Conservation (phyloP, 2,888 invertebrate species). For the Caenorhabditis wallacei region DNA sequence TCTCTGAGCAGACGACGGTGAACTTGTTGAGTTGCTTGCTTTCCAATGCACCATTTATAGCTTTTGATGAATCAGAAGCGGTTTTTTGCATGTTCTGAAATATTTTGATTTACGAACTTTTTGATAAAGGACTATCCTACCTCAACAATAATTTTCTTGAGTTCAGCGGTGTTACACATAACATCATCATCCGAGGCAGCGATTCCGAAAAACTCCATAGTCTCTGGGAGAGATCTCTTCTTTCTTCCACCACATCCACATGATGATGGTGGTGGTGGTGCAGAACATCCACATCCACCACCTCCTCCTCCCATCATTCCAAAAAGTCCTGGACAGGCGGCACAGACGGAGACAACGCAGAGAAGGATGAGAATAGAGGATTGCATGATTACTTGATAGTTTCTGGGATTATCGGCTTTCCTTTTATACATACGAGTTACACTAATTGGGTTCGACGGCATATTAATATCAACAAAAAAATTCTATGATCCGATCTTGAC, state of each 20-base stretch:
- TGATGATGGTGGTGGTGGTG: constrained; percentile 58
- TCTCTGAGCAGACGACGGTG: constrained; percentile 58
- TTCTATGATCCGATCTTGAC: background rate
- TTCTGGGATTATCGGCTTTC: background rate
- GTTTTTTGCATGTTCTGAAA: constrained; percentile 52
- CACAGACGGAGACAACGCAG: constrained; percentile 31
- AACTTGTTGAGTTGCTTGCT: constrained; percentile 27
- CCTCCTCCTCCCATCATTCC: constrained; percentile 61
- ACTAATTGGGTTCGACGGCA: background rate
- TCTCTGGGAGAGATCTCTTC: constrained; percentile 44
- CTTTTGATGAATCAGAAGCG: constrained; percentile 39
- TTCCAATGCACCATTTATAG: constrained; percentile 48
- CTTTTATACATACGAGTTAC: background rate
- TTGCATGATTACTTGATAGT: constrained; percentile 31
- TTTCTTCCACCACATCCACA: constrained; percentile 66
- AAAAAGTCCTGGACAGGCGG: constrained; percentile 62
- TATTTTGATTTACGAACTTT: background rate
- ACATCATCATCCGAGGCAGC: constrained; percentile 28
- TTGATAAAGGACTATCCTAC: background rate
- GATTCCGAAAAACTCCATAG: constrained; percentile 48
- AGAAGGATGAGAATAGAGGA: constrained; percentile 50
- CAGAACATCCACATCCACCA: constrained; percentile 60
- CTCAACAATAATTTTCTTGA: constrained; percentile 52
- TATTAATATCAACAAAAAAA: background rate
- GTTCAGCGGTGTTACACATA: constrained; percentile 56